These are phyloP conservation scores for Butorides virescens DNA, from an alignment of 2,113 vertebrate species.

Conservation along the genomic window DNA sequence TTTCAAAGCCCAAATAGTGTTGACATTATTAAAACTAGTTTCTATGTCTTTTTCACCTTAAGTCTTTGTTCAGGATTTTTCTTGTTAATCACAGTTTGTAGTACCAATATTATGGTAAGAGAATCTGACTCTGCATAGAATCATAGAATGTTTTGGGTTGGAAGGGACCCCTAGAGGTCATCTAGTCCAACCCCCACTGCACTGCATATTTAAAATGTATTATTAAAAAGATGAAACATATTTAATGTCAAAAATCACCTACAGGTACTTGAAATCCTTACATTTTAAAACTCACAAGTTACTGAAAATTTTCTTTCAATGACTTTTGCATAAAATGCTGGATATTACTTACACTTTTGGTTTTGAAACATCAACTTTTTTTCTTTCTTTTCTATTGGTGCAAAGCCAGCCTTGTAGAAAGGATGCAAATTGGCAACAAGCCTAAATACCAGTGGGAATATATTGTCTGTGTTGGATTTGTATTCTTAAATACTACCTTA, in stretches of 20 bases:
- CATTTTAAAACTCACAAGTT: not conserved
- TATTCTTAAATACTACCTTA: conserved; percentile 66
- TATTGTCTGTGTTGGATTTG: conserved; percentile 56
- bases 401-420: conserved; percentile 56
- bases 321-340: not conserved
- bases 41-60: accelerated
- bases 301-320: not conserved
- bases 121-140: not conserved
- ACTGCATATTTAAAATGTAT: not conserved
- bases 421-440: conserved; percentile 61
- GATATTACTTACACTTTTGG: not conserved
- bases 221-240: not conserved
- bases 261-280: not conserved
- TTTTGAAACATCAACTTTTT: conserved; percentile 12
- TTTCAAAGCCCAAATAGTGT: not conserved
- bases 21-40: not conserved
- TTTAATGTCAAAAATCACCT: not conserved
- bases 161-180: no score
- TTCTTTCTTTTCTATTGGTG: not conserved
- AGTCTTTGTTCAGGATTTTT: not conserved
- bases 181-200: no score
- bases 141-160: no score
- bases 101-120: not conserved
- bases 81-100: not conserved
- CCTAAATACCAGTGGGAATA: conserved; percentile 57